Evolutionary conservation across 1,140 invertebrate species (phyloP), one percentile per base, ranked within the genome.

Genomic region (Trinorchestia longiramus): DNA sequence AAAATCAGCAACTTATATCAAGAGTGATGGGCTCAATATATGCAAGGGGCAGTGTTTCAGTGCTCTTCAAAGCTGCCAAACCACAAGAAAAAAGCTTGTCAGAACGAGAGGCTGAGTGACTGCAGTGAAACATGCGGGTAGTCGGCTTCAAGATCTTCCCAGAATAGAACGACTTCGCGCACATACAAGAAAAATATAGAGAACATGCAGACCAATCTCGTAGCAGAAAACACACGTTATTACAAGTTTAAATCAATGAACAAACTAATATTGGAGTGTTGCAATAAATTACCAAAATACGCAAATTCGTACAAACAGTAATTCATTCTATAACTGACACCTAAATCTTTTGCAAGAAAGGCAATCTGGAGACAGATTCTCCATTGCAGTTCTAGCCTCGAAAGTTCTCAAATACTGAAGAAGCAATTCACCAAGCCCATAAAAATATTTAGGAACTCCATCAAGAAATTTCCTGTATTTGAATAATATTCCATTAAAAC

Each of bases 381-480:
- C 62, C 15, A 77, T 77, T 77, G 36, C 15, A 23, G 36, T 77
- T 19, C 62, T 77, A 77, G 62, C 28, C 28, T 36, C 62, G 28
- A 77, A 77, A 77, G 62, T 23, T 36, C 62, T 77, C 62, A 77
- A 36, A 77, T 28, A 77, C 28, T 77, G 62, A 77, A 19, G 28
- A 36, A 77, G 62, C 62, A 28, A 77, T 77, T 77, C 62, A 77
- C 28, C 62, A 77, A 77, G 62, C 62, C 62, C 28, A 77, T 36
- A 77, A 77, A 77, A 77, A 77, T 77, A 77, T 77, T 77, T 36
- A 11, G 41, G 88, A 42, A 94, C 19, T 94, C 92, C 92, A 94
- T 47, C 44, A 45, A 94, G 92, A 47, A 94, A 94, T 94, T 94
- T 94, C 92, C 92, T 94, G 92, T 44, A 47, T 94, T 45, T 94